Base-by-base conservation (phyloP, 2,113 vertebrate species). In the Hypomesus transpacificus region DNA sequence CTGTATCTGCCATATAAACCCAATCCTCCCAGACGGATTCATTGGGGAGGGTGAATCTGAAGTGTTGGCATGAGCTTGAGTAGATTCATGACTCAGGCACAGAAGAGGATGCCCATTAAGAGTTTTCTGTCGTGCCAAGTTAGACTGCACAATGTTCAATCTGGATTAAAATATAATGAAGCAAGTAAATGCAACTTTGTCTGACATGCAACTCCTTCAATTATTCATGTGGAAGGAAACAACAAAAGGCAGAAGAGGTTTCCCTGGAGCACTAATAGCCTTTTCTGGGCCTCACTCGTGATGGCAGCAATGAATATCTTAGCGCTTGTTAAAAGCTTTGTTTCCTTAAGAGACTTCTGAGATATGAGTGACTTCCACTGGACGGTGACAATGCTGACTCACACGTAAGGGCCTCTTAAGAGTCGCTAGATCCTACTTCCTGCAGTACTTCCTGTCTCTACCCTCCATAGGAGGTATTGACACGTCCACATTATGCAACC, bases 91-190 rank as follows among this genome's bases (percentile, higher is more conserved):
- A 82, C 79, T 20, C 50, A 76, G 76, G 14, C 66, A 51, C 61
- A 28, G 50, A 51, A 21, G n/a, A 76, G 59, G 70, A 53, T 69
- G 57, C 80, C 13, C 66, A 71, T 80, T 84, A 80, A 80, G 85
- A 62, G 73, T 75, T 54, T 70, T 46, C 28, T 70, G 13, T 61
- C 70, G 77, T 72, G 83, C 80, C 82, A 75, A 84, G 81, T 76
- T 79, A 81, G 56, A 68, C 74, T 67, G 65, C 85, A 88, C 80
- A 87, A 86, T 79, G 77, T 82, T 89, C 87, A 84, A 85, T 87
- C 73, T 60, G 59, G 71, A 92, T 90, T 90, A 87, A 92, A 92
- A 89, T 88, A 91, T 90, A 91, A 91, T 89, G 89, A 92, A 88
- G 88, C 85, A 84, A 89, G 88, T 86, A 84, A 89, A 88, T 79